phyloP scores from a whole-genome alignment of 2,888 invertebrate genomes.

The Oeneis ivallda region DNA sequence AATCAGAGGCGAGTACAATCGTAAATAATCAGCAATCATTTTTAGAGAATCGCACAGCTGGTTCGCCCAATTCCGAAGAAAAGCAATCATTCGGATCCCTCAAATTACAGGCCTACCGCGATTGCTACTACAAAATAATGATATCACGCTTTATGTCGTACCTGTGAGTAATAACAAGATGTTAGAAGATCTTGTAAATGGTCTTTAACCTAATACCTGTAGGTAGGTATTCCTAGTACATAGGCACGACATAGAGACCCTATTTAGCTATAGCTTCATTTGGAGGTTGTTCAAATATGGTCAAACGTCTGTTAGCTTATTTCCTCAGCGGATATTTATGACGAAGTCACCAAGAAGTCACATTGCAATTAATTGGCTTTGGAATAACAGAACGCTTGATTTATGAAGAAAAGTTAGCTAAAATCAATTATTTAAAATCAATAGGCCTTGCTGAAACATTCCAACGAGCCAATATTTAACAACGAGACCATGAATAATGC shows the following conservation, averaged over 20 bases:
- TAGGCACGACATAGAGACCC: background rate
- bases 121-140: too few relatives aligned
- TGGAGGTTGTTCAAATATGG: conserved; percentile 3
- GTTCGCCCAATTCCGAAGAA: too few relatives aligned
- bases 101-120: too few relatives aligned
- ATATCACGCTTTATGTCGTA: too few relatives aligned
- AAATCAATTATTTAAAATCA: conserved; percentile 4
- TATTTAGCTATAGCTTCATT: conserved; percentile 1
- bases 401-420: background rate
- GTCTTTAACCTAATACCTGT: background rate
- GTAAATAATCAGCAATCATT: too few relatives aligned
- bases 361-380: conserved; percentile 1
- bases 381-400: background rate
- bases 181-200: too few relatives aligned
- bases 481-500: conserved; percentile 14
- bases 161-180: too few relatives aligned
- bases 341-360: background rate
- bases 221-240: background rate
- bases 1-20: too few relatives aligned
- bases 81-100: too few relatives aligned
- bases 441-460: conserved; percentile 14
- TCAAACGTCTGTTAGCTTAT: conserved; percentile 3
- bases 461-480: conserved; percentile 14
- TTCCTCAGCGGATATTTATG: background rate
- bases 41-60: too few relatives aligned